These are phyloP conservation scores for Rotaria macrura DNA, from an alignment of 2,888 invertebrate genomes.

Conservation along the genomic window DNA sequence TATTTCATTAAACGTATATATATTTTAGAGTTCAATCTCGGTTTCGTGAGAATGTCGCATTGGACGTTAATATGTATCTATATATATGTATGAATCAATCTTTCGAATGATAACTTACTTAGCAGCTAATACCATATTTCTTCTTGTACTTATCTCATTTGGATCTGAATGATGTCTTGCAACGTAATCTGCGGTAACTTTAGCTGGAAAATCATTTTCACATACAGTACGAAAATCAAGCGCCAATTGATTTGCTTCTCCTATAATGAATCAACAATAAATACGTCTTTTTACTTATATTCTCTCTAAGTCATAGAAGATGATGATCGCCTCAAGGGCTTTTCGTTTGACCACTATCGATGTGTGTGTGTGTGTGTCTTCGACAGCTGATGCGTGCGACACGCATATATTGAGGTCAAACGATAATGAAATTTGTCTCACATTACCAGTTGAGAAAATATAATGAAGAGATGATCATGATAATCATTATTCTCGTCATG, in stretches of 20 bases:
- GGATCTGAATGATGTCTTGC: slow-evolving; percentile 61
- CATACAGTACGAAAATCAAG: slow-evolving; percentile 95
- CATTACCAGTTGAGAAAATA: background rate
- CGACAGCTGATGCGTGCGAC: slow-evolving; percentile 5
- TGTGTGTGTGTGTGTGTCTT: background rate
- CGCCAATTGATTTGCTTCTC: slow-evolving; percentile 93
- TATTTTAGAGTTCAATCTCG: too few relatives aligned
- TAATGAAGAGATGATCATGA: background rate
- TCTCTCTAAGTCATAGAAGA: background rate
- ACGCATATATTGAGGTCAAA: background rate
- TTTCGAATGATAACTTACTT: slow-evolving; percentile 59
- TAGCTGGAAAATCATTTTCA: slow-evolving; percentile 94
- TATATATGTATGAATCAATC: too few relatives aligned
- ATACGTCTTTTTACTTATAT: background rate
- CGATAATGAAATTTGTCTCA: slow-evolving; percentile 20
- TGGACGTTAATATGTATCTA: too few relatives aligned
- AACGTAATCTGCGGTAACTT: slow-evolving; percentile 90
- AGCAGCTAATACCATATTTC: slow-evolving; percentile 65
- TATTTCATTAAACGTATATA: background rate
- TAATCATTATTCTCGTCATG: background rate
- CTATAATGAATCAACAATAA: slow-evolving; percentile 51
- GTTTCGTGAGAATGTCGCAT: too few relatives aligned
- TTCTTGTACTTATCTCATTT: slow-evolving; percentile 43
- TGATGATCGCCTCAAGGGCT: background rate
- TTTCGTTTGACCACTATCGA: background rate